Conservation (phyloP, 2,888 invertebrate species). For the Athetis lepigone region DNA sequence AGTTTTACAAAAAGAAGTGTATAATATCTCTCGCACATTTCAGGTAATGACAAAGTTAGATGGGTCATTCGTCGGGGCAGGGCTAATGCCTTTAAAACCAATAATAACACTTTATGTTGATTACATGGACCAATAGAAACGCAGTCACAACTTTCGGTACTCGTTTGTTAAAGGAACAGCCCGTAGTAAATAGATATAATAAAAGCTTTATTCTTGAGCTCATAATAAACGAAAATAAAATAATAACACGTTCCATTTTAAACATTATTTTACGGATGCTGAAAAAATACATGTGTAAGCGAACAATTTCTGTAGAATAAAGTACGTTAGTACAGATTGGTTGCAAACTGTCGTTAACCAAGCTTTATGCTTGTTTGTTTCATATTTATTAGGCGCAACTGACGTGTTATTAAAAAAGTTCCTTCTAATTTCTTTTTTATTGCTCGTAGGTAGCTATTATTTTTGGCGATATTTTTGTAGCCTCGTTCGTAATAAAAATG, state of each 20-base stretch:
- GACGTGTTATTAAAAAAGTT: conserved; percentile 62
- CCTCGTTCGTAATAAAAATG: conserved; percentile 19
- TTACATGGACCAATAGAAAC: too few species aligned
- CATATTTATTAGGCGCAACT: conserved; percentile 45
- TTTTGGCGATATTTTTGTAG: conserved; percentile 32
- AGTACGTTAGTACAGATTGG: conserved; percentile 44
- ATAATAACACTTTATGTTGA: too few species aligned
- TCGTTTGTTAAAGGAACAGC: too few species aligned
- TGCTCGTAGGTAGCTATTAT: conserved; percentile 15
- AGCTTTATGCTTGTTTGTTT: conserved; percentile 48
- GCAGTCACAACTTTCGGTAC: too few species aligned
- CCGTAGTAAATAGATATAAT: not conserved
- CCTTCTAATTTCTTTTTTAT: conserved; percentile 53
- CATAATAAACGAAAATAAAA: not conserved
- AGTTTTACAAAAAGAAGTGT: too few species aligned
- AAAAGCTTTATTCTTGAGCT: not conserved
- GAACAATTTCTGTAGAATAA: conserved; percentile 16
- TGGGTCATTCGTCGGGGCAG: too few species aligned
- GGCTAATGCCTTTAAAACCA: too few species aligned
- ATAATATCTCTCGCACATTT: too few species aligned
- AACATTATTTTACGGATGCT: not conserved
- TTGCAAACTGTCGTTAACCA: conserved; percentile 56
- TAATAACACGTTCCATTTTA: not conserved
- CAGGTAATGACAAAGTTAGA: too few species aligned
- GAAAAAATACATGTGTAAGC: conserved; percentile 8